Conservation (phyloP, 2,797 vertebrate genomes). For the Buceros bicornis region DNA sequence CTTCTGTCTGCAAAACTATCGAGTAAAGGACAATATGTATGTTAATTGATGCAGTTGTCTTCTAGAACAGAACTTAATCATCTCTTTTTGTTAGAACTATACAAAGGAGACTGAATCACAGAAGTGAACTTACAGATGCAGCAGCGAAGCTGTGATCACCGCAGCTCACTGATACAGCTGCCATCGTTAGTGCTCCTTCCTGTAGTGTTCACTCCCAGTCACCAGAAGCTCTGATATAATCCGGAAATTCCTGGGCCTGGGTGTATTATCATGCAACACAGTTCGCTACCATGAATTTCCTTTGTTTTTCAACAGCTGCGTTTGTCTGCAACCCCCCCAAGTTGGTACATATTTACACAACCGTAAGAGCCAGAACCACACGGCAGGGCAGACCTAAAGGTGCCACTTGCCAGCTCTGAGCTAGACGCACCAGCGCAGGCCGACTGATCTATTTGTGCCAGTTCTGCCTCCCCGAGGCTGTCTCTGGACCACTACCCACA, state of each 20-base stretch:
- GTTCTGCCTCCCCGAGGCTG: neutral
- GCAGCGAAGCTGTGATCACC: neutral
- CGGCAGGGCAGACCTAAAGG: neutral
- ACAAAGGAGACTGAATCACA: neutral
- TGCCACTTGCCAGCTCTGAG: neutral
- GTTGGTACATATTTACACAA: neutral
- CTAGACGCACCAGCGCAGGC: accelerated
- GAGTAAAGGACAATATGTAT: neutral
- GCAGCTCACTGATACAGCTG: neutral
- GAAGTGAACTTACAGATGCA: neutral
- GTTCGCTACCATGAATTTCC: neutral
- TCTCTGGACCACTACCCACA: accelerated
- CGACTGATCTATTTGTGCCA: accelerated
- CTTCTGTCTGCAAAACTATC: neutral
- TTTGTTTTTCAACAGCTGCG: neutral
- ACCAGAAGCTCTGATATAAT: neutral
- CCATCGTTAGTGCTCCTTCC: neutral
- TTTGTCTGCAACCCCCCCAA: neutral
- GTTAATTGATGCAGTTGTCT: neutral
- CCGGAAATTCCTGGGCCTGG: neutral
- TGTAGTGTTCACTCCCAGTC: neutral
- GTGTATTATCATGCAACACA: neutral
- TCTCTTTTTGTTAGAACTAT: neutral
- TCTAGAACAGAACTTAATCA: neutral
- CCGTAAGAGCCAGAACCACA: neutral